A percentile compares a stretch with the other conserved stretches of the same genome.
Evolutionary conservation across 2,797 vertebrate genomes (phyloP).

Genomic region (Ctenopoma kingsleyae): DNA sequence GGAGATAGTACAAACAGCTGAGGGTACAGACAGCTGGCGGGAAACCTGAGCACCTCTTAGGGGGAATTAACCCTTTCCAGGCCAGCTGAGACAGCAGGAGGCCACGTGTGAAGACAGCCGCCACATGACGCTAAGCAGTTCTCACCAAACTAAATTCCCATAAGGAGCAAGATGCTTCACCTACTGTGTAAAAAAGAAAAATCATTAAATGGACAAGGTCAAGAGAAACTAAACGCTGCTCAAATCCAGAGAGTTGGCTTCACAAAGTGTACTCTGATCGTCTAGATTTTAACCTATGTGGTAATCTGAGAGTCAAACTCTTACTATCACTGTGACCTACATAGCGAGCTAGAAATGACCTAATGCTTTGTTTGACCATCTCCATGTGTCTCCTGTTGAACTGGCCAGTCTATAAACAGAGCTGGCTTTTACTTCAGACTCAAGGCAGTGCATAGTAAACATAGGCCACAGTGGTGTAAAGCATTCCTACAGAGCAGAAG

Average conservation of each 20-base stretch:
- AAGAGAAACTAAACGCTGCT: not conserved
- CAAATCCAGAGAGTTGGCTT: not conserved
- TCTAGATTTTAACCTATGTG: not conserved
- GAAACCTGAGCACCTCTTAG: constrained; percentile 73
- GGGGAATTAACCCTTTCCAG: constrained; percentile 68
- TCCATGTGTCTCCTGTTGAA: constrained; percentile 49
- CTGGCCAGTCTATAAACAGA: constrained; percentile 61
- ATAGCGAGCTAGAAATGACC: constrained; percentile 48
- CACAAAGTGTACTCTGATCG: not conserved
- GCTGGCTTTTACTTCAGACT: constrained; percentile 53
- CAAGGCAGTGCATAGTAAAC: constrained; percentile 64
- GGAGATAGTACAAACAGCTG: constrained; percentile 78
- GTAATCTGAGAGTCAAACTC: not conserved
- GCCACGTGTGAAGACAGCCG: constrained; percentile 29
- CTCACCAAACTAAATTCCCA: constrained; percentile 15
- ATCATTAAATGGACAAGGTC: constrained; percentile 13
- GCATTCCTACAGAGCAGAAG: constrained; percentile 48
- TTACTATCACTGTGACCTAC: constrained; percentile 53
- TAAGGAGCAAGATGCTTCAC: not conserved
- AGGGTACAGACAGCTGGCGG: constrained; percentile 80
- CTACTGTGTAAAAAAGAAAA: not conserved
- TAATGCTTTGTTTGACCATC: constrained; percentile 72
- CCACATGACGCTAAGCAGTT: constrained; percentile 22
- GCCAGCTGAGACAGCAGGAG: constrained; percentile 59
- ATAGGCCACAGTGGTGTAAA: constrained; percentile 42